Conservation (phyloP, 2,797 vertebrate genomes). For the Botia kubotai region DNA sequence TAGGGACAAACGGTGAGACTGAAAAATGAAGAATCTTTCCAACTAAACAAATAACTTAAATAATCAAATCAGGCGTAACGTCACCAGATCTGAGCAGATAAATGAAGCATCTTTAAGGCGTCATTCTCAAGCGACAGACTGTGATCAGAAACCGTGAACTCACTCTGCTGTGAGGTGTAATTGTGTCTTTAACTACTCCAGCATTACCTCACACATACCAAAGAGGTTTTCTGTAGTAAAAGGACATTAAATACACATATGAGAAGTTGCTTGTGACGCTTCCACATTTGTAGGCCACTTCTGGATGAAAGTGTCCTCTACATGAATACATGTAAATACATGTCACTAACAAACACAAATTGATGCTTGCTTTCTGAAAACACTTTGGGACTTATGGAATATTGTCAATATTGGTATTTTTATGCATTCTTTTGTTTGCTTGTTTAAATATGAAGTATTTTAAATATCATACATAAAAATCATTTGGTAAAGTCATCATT, state of each 20-base stretch:
- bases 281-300: not conserved
- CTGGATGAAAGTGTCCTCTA: not conserved
- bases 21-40: not conserved
- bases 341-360: not conserved
- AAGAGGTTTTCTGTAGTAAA: conserved; percentile 31
- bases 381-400: not conserved
- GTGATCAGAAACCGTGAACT: conserved; percentile 58
- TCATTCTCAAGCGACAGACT: conserved; percentile 61
- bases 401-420: no score
- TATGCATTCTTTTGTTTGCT: no score
- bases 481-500: not conserved
- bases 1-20: not conserved
- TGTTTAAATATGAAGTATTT: no score
- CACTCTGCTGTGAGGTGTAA: conserved; percentile 75
- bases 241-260: not conserved
- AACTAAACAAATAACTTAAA: not conserved
- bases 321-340: not conserved
- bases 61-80: conserved; percentile 7
- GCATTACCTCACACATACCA: conserved; percentile 30
- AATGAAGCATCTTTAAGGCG: conserved; percentile 5
- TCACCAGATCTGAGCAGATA: not conserved
- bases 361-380: not conserved
- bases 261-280: not conserved
- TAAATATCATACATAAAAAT: no score
- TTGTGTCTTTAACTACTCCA: conserved; percentile 67